Percentiles rank a stretch among this genome's conserved stretches.
phyloP scores from a whole-genome alignment of 2,113 vertebrate species.

The Pomatostomus ruficeps region DNA sequence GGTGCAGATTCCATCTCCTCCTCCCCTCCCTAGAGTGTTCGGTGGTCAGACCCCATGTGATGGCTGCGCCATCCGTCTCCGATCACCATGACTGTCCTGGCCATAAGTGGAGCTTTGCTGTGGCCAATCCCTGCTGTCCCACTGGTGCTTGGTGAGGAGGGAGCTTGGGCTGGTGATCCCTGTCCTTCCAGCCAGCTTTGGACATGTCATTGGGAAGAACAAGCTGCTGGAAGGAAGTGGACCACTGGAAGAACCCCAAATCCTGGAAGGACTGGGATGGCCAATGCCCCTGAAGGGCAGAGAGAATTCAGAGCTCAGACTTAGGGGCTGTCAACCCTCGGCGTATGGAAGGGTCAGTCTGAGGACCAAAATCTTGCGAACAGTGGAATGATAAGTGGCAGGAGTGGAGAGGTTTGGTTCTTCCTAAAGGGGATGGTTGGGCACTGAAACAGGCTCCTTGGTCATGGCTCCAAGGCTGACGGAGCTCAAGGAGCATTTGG shows the following conservation, averaged over 20 bases:
- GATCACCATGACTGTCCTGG: fast-evolving
- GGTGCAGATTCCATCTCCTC: neutral
- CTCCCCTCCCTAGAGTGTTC: neutral
- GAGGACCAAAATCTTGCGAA: neutral
- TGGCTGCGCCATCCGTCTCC: fast-evolving
- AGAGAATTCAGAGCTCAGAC: neutral
- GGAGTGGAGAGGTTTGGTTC: neutral
- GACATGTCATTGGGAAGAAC: neutral
- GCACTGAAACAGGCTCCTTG: neutral
- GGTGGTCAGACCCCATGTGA: neutral
- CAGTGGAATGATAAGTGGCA: fast-evolving
- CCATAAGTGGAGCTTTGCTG: fast-evolving
- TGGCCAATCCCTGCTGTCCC: fast-evolving
- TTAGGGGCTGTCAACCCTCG: fast-evolving
- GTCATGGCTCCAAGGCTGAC: neutral
- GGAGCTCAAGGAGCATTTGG: neutral
- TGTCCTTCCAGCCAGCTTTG: neutral
- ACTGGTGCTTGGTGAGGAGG: neutral
- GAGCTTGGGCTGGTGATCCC: neutral
- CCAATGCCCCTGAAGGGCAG: fast-evolving
- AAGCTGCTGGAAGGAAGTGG: neutral
- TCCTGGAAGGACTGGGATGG: neutral
- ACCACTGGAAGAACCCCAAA: neutral
- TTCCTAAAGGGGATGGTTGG: neutral
- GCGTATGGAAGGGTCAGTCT: neutral